Percentiles rank a stretch among this genome's conserved stretches.
phyloP scores from a whole-genome alignment of 2,888 invertebrate species.

The Argyra leucocephala region DNA sequence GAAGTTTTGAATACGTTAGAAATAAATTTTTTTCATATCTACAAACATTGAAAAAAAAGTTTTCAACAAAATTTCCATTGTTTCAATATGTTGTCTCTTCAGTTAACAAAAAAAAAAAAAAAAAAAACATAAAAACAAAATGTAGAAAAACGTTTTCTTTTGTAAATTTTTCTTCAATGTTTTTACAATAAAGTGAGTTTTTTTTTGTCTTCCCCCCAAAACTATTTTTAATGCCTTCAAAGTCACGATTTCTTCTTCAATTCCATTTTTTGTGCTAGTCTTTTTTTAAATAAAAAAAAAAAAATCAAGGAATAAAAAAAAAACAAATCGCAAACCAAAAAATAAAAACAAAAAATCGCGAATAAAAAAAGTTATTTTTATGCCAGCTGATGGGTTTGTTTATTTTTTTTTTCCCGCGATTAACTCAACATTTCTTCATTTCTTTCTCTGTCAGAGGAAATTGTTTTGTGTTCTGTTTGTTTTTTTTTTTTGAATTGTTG shows the following conservation, averaged over 20 bases:
- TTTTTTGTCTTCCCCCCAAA: background rate
- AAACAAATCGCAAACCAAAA: no score
- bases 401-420: no score
- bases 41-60: no score
- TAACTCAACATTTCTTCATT: background rate
- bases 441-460: background rate
- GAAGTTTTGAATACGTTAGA: no score
- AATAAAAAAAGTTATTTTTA: background rate
- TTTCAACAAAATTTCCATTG: background rate
- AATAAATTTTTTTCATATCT: no score
- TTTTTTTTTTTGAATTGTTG: background rate
- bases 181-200: background rate
- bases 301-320: no score
- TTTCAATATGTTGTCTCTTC: conserved; percentile 1
- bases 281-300: no score
- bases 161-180: background rate
- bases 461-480: background rate
- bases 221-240: conserved; percentile 1
- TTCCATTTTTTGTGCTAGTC: background rate
- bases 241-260: background rate
- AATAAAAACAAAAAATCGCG: no score
- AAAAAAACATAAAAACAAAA: no score
- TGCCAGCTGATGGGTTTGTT: background rate
- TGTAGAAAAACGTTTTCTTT: background rate
- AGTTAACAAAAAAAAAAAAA: background rate